Evolutionary conservation across 2,888 invertebrate genomes (phyloP), one percentile per base, ranked within the genome.

Genomic region (Drosophila putrida): DNA sequence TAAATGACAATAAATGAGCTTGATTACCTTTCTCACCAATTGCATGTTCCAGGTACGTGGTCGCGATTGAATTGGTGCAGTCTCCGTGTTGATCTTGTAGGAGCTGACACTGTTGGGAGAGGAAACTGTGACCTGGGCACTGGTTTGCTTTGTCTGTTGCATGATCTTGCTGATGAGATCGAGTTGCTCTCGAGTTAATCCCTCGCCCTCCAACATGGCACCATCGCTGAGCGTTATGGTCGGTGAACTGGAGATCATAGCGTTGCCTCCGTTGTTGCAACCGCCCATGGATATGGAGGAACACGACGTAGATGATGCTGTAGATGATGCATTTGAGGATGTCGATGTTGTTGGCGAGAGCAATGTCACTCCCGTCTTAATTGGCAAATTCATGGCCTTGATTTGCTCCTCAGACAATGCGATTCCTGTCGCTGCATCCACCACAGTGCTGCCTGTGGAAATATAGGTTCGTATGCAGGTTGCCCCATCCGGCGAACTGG

Each of bases 161-260:
- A 96, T 95, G 82, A 95, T 95, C 92, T 95, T 95, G 92, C 95
- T 95, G 88, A 96, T 95, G 85, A 96, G 93, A 91, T 96, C 95
- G 83, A 96, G 93, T 91, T 96, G 96, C 88, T 96, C 95, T 82
- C 95, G 94, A 60, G 95, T 95, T 78, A 95, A 93, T 67, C 95
- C 95, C 82, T 95, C 95, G 90, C 95, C 95, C 55, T 92, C 91
- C 20, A 90, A 79, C 39, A 80, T 90, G 92, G 93, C 78, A 91
- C 93, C 89, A 53, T 92, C 91, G 62, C 88, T 88, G 6, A 91
- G 79, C 10, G 91, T 89, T 11, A 91, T 91, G 62, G 88, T 88
- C 5, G 91, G 90, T 1, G 90, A 90, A 2, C 78, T 73, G 60
- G 72, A 54, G 35, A 73, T 39, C 11, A 74, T 4, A 3, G 71